Percentiles rank a stretch among this genome's conserved stretches.
Evolutionary conservation across 2,888 invertebrate genomes (phyloP).

Genomic region (Euzophera pinguis): DNA sequence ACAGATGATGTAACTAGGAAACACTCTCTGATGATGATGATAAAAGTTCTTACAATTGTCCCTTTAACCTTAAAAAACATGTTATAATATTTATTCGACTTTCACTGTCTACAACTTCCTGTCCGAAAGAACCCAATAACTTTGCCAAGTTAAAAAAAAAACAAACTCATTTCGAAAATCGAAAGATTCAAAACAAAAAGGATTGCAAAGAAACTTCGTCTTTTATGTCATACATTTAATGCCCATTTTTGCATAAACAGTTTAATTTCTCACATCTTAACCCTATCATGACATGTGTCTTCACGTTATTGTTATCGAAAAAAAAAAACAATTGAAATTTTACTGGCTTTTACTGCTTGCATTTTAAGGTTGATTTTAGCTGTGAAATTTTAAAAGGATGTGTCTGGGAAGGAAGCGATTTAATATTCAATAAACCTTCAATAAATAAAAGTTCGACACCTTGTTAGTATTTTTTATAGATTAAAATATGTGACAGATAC

Average conservation of each 20-base stretch:
- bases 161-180: conserved; percentile 25
- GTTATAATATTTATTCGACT: conserved; percentile 11
- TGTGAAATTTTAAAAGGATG: conserved; percentile 1
- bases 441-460: conserved; percentile 66
- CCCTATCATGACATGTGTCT: conserved; percentile 33
- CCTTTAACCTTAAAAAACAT: conserved; percentile 4
- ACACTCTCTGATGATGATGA: too few species aligned
- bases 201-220: conserved; percentile 24
- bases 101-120: conserved; percentile 15
- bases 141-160: conserved; percentile 15
- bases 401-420: conserved; percentile 46
- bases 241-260: neutral
- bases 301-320: conserved; percentile 23
- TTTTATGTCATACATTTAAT: conserved; percentile 1
- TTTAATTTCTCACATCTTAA: neutral
- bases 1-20: too few species aligned
- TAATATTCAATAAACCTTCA: conserved; percentile 59
- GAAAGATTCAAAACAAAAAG: conserved; percentile 1
- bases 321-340: neutral
- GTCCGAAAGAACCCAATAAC: conserved; percentile 17
- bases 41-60: neutral
- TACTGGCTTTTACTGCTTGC: conserved; percentile 14
- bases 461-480: conserved; percentile 49
- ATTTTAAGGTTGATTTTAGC: conserved; percentile 25
- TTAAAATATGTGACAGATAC: conserved; percentile 26